Evolutionary conservation across 2,888 invertebrate genomes (phyloP).

Genomic region (Yponomeuta cagnagella): DNA sequence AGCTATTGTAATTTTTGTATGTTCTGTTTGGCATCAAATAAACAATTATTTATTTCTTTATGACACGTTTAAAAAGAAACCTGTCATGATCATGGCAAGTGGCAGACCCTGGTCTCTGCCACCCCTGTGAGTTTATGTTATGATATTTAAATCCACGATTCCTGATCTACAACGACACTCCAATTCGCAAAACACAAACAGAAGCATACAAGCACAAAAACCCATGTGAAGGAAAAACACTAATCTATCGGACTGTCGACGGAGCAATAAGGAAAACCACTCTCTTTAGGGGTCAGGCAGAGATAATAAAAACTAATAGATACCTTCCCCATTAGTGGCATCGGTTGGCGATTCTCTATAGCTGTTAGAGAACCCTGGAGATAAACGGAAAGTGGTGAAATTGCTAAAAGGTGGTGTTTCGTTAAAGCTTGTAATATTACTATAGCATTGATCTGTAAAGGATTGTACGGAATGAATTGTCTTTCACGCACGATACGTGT

Average conservation of each 20-base stretch:
- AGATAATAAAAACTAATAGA: constrained; percentile 40
- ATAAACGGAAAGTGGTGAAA: background rate
- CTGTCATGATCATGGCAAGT: no score
- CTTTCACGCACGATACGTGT: no score
- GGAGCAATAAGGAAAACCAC: constrained; percentile 14
- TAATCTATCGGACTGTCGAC: constrained; percentile 10
- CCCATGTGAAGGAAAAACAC: background rate
- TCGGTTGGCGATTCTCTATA: constrained; percentile 8
- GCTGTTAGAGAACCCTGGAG: constrained; percentile 2
- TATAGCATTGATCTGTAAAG: no score
- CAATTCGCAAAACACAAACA: background rate
- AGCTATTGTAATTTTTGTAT: no score
- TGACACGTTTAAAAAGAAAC: no score
- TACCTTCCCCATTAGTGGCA: constrained; percentile 25
- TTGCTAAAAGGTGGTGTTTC: no score
- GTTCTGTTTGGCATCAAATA: no score
- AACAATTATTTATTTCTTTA: no score
- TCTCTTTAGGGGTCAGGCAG: constrained; percentile 17
- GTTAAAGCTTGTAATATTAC: no score
- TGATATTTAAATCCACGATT: background rate
- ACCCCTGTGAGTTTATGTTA: background rate
- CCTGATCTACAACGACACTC: background rate
- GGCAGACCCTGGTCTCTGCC: no score
- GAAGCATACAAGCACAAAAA: background rate
- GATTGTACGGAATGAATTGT: no score